Conservation (phyloP, 1,140 invertebrate species). For the Zaprionus taronus region DNA sequence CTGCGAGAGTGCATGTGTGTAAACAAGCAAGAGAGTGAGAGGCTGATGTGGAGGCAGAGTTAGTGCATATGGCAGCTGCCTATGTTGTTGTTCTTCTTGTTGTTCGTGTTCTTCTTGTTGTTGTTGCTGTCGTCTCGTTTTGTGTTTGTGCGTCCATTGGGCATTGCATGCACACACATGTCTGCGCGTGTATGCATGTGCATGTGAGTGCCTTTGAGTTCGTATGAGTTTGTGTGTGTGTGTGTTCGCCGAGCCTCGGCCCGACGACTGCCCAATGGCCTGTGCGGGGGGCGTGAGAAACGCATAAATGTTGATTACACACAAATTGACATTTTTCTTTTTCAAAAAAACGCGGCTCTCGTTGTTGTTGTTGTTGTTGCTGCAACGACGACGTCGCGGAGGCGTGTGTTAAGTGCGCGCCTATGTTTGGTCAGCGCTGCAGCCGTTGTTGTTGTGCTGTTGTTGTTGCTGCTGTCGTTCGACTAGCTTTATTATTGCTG, state of each 20-base stretch:
- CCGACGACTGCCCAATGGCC: conserved; percentile 53
- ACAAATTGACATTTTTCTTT: conserved; percentile 63
- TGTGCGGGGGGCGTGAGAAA: conserved; percentile 58
- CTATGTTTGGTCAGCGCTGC: conserved; percentile 42
- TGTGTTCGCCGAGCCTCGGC: conserved; percentile 38
- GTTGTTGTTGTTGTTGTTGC: conserved; percentile 36
- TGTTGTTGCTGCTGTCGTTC: not conserved
- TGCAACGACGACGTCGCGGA: conserved; percentile 33
- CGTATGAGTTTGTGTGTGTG: not conserved
- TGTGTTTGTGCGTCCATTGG: conserved; percentile 62
- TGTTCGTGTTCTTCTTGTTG: conserved; percentile 32
- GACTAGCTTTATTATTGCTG: not conserved
- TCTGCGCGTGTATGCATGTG: conserved; percentile 15
- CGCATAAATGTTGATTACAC: conserved; percentile 78
- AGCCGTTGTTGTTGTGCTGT: conserved; percentile 13
- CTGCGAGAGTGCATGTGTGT: conserved; percentile 32
- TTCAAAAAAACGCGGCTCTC: not conserved
- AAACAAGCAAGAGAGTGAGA: not conserved
- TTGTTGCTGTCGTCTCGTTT: conserved; percentile 51
- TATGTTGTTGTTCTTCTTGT: conserved; percentile 23
- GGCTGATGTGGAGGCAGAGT: not conserved
- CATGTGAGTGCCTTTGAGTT: conserved; percentile 5
- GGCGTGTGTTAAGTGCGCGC: conserved; percentile 57
- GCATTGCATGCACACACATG: conserved; percentile 57
- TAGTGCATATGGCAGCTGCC: conserved; percentile 44